A percentile compares a stretch with the other conserved stretches of the same genome.
These are phyloP conservation scores for Bombus confusus DNA, from an alignment of 1,140 invertebrate species.

Conservation along the genomic window DNA sequence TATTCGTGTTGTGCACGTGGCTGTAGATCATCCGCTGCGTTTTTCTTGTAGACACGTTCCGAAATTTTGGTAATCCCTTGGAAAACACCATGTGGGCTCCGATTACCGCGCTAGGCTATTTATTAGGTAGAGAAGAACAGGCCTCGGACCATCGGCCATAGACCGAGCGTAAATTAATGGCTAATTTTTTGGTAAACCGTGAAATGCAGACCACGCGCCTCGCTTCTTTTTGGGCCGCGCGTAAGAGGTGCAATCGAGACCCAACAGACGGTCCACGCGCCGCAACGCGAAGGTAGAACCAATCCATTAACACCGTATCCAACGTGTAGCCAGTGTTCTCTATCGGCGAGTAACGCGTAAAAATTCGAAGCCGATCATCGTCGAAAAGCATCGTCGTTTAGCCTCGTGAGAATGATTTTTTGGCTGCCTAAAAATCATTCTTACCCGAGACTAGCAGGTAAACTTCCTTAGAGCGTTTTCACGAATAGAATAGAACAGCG, in stretches of 20 bases:
- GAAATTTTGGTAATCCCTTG: conserved; percentile 56
- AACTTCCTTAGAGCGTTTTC: not conserved
- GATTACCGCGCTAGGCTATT: conserved; percentile 60
- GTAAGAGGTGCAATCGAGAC: conserved; percentile 44
- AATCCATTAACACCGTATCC: conserved; percentile 75
- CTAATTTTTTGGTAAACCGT: conserved; percentile 79
- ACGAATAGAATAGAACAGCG: not conserved
- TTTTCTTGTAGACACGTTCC: not conserved
- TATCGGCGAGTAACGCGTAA: not conserved
- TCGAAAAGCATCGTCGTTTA: not conserved
- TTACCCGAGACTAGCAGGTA: not conserved
- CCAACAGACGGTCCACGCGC: conserved; percentile 79
- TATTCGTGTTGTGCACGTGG: conserved; percentile 2
- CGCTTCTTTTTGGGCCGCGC: conserved; percentile 58
- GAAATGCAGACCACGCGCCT: conserved; percentile 75
- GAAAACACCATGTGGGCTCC: conserved; percentile 72
- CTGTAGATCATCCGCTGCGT: conserved; percentile 1
- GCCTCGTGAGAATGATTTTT: not conserved
- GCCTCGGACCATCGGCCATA: conserved; percentile 50
- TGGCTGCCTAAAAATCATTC: not conserved
- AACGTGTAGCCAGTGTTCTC: conserved; percentile 51
- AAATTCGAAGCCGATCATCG: not conserved
- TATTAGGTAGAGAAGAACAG: conserved; percentile 64
- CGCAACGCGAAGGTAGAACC: conserved; percentile 69
- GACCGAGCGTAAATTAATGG: conserved; percentile 77